Conservation (phyloP, 2,797 vertebrate species). For the Orientallactaga sibirica region DNA sequence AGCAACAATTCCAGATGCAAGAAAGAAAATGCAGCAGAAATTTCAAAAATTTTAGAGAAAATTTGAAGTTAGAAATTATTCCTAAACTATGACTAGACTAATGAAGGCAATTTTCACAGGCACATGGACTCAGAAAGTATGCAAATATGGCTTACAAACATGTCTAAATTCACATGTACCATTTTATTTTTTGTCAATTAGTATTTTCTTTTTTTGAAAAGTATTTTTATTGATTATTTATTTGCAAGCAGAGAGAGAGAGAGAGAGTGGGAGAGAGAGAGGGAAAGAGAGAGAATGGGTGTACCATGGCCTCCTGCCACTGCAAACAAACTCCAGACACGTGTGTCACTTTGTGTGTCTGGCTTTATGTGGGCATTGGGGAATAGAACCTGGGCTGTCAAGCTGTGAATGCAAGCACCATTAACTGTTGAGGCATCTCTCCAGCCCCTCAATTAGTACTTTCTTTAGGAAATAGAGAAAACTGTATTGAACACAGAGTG, state of each 20-base stretch:
- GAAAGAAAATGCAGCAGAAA: neutral
- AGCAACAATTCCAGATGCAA: neutral
- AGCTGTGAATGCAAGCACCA: too few relatives aligned
- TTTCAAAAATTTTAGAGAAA: conserved; percentile 26
- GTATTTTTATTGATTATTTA: too few relatives aligned
- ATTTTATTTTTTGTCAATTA: conserved; percentile 47
- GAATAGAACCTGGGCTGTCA: too few relatives aligned
- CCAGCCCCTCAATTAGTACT: neutral
- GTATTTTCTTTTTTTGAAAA: too few relatives aligned
- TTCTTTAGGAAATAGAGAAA: conserved; percentile 44
- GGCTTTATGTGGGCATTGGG: too few relatives aligned
- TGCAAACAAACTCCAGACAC: too few relatives aligned
- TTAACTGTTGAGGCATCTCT: too few relatives aligned
- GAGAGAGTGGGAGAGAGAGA: too few relatives aligned
- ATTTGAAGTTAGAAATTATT: conserved; percentile 42
- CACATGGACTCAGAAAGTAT: neutral
- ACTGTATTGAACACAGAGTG: conserved; percentile 15
- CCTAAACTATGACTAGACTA: neutral
- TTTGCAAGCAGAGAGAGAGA: too few relatives aligned
- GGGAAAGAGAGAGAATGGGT: too few relatives aligned
- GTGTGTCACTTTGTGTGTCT: too few relatives aligned
- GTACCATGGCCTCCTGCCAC: too few relatives aligned
- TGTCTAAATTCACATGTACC: neutral
- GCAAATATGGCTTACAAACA: neutral
- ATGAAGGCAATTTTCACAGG: neutral